Conservation (phyloP, 2,888 invertebrate species). For the Myopa testacea region DNA sequence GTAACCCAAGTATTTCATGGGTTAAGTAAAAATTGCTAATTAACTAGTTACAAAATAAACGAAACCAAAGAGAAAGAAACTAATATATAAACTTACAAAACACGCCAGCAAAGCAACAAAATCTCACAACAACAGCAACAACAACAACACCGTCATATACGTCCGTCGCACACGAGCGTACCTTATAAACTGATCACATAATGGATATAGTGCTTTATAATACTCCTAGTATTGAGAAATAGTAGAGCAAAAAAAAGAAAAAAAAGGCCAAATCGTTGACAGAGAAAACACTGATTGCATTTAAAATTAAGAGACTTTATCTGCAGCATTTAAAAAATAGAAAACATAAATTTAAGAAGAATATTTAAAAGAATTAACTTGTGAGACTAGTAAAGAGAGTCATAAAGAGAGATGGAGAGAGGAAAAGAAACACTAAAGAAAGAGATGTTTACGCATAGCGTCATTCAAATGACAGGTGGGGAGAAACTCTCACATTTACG, state of each 20-base stretch:
- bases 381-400: neutral
- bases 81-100: slow-evolving; percentile 25
- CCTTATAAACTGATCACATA: slow-evolving; percentile 22
- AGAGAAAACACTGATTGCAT: neutral
- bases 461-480: neutral
- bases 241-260: neutral
- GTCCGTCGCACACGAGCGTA: slow-evolving; percentile 11
- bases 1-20: too few relatives aligned
- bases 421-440: neutral
- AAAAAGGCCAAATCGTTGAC: neutral
- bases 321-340: neutral
- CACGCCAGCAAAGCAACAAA: slow-evolving; percentile 36
- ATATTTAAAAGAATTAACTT: neutral
- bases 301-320: neutral
- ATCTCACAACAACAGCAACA: slow-evolving; percentile 17
- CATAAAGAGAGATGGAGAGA: neutral
- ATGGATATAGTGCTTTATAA: neutral
- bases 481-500: neutral
- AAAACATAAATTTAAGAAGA: neutral
- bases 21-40: too few relatives aligned
- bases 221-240: neutral
- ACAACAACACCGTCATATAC: slow-evolving; percentile 5
- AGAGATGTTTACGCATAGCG: neutral
- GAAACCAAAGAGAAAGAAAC: too few relatives aligned
- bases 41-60: too few relatives aligned